Evolutionary conservation across 2,888 invertebrate genomes (phyloP).

Genomic region (Iphiclides podalirius): DNA sequence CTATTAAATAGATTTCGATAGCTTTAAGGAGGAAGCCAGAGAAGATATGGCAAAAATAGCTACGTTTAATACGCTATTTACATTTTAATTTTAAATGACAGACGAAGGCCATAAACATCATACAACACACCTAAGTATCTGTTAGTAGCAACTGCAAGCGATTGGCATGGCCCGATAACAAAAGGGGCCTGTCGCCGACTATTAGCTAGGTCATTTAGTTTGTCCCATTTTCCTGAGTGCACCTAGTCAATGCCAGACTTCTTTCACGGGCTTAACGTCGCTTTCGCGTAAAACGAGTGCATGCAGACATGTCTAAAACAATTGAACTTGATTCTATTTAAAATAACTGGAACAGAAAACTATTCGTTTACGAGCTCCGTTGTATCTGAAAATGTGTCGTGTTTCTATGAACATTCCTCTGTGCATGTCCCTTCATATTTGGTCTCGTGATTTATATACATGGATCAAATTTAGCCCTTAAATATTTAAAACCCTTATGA

Average conservation of each 20-base stretch:
- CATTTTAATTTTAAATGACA: background rate
- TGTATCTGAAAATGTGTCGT: background rate
- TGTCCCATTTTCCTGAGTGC: constrained; percentile 44
- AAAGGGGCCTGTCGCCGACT: constrained; percentile 43
- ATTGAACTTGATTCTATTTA: constrained; percentile 14
- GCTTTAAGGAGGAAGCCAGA: no score
- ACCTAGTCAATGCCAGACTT: constrained; percentile 40
- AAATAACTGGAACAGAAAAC: constrained; percentile 21
- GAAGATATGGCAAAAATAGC: no score
- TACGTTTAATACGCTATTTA: background rate
- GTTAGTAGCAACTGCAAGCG: constrained; percentile 30
- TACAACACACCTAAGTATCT: constrained; percentile 6
- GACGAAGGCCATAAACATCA: constrained; percentile 4
- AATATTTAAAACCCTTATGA: no score
- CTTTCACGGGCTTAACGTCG: constrained; percentile 26
- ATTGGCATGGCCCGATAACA: constrained; percentile 42
- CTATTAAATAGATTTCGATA: no score
- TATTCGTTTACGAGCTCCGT: constrained; percentile 3
- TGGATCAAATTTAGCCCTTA: no score
- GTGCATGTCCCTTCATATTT: no score
- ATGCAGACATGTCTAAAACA: constrained; percentile 19
- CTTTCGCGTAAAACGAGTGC: constrained; percentile 15
- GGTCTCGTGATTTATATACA: no score
- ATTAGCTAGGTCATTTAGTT: constrained; percentile 51
- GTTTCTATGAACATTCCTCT: no score